A percentile compares a stretch with the other conserved stretches of the same genome.
Evolutionary conservation across 2,797 vertebrate genomes (phyloP).

Genomic region (Ciconia nigra): DNA sequence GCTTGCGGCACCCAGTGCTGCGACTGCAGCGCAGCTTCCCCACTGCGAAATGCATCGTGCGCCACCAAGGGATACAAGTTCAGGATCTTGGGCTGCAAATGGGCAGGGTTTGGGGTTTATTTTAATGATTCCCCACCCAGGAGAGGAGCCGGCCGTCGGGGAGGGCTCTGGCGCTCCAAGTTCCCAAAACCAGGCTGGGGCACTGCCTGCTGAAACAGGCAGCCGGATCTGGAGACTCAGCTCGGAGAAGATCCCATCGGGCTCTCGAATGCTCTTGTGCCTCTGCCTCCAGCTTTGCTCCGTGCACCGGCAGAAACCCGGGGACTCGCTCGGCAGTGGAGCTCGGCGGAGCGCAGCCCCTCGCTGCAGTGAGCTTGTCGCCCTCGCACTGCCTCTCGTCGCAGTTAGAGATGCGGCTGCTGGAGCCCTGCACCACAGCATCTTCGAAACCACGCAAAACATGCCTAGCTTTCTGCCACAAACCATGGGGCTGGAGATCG

Average conservation of each 20-base stretch:
- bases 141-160: background rate
- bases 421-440: background rate
- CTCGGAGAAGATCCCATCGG: background rate
- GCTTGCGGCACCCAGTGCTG: background rate
- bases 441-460: rapidly evolving
- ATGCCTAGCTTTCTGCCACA: background rate
- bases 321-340: background rate
- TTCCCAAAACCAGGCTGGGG: background rate
- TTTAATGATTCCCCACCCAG: rapidly evolving
- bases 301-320: rapidly evolving
- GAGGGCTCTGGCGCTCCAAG: background rate
- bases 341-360: background rate
- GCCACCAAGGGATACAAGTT: background rate
- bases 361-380: background rate
- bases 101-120: background rate
- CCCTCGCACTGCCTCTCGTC: background rate
- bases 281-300: background rate
- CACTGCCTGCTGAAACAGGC: background rate
- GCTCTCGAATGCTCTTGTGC: rapidly evolving
- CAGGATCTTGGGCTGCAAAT: background rate
- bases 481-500: background rate
- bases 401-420: background rate
- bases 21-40: background rate
- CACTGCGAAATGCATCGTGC: rapidly evolving
- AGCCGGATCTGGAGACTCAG: background rate